Conservation (phyloP, 1,140 invertebrate genomes). For the Zaprionus inermis region DNA sequence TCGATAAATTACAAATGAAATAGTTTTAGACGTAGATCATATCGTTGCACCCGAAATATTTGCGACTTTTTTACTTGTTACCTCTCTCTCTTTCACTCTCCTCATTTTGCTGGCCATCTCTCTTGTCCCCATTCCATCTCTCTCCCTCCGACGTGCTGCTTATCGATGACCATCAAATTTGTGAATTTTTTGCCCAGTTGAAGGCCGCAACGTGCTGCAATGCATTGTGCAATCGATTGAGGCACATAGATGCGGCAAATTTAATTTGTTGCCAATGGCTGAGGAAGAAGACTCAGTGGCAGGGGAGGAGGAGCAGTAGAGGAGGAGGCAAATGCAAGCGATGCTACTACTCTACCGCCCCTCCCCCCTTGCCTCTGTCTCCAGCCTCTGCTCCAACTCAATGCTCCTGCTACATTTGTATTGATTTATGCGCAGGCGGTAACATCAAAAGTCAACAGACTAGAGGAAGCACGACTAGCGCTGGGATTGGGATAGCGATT, state of each 20-base stretch:
- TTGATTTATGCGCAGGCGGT: constrained; percentile 75
- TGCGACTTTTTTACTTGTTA: background rate
- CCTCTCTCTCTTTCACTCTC: background rate
- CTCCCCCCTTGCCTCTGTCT: background rate
- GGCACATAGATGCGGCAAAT: constrained; percentile 34
- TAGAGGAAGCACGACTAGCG: constrained; percentile 32
- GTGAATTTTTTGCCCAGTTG: constrained; percentile 34
- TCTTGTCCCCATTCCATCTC: background rate
- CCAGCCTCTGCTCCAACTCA: too few relatives aligned
- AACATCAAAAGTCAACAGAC: constrained; percentile 53
- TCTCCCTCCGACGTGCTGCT: background rate
- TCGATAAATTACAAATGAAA: background rate
- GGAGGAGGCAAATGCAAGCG: constrained; percentile 20
- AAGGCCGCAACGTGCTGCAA: constrained; percentile 24
- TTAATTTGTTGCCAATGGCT: constrained; percentile 44
- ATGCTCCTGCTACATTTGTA: constrained; percentile 52
- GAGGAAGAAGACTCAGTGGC: background rate
- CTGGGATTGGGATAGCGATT: background rate
- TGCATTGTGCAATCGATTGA: constrained; percentile 41
- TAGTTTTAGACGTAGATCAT: background rate
- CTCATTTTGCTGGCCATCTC: too few relatives aligned
- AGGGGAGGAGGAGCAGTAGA: background rate
- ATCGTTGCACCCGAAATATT: background rate
- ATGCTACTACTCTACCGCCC: background rate
- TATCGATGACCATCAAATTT: constrained; percentile 33